phyloP scores from a whole-genome alignment of 2,888 invertebrate genomes.

The Maniola hyperantus region DNA sequence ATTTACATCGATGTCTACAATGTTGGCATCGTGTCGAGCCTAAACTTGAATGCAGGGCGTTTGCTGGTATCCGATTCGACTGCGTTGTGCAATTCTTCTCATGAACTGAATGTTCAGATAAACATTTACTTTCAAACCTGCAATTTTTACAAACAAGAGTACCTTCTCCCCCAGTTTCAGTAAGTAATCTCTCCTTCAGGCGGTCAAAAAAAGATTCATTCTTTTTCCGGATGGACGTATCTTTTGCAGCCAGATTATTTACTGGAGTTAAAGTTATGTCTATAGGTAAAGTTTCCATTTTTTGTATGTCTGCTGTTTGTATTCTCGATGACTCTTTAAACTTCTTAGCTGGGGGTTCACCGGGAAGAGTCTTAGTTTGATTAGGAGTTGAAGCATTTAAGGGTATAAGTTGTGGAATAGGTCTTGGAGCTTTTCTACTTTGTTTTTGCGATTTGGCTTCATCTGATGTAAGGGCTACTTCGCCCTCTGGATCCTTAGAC shows the following conservation, averaged over 20 bases:
- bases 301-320: constrained; percentile 43
- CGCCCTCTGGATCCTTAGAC: constrained; percentile 50
- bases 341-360: constrained; percentile 74
- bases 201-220: constrained; percentile 92
- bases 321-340: constrained; percentile 57
- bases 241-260: constrained; percentile 53
- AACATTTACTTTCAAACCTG: constrained; percentile 89
- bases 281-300: constrained; percentile 53
- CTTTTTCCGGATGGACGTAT: constrained; percentile 77
- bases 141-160: constrained; percentile 87
- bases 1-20: constrained; percentile 93
- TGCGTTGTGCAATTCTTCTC: constrained; percentile 85
- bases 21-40: constrained; percentile 92
- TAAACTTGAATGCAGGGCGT: constrained; percentile 71
- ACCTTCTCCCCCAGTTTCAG: constrained; percentile 84
- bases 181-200: constrained; percentile 88
- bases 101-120: constrained; percentile 91
- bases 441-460: constrained; percentile 61
- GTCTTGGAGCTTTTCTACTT: constrained; percentile 77
- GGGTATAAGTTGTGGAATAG: constrained; percentile 90
- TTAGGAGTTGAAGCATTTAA: constrained; percentile 79
- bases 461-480: constrained; percentile 54
- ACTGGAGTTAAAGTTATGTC: constrained; percentile 63
- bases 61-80: constrained; percentile 64
- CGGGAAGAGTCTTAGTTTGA: constrained; percentile 61